A percentile compares a stretch with the other conserved stretches of the same genome.
Conservation (phyloP, 2,888 invertebrate genomes). For the Adineta ricciae region DNA sequence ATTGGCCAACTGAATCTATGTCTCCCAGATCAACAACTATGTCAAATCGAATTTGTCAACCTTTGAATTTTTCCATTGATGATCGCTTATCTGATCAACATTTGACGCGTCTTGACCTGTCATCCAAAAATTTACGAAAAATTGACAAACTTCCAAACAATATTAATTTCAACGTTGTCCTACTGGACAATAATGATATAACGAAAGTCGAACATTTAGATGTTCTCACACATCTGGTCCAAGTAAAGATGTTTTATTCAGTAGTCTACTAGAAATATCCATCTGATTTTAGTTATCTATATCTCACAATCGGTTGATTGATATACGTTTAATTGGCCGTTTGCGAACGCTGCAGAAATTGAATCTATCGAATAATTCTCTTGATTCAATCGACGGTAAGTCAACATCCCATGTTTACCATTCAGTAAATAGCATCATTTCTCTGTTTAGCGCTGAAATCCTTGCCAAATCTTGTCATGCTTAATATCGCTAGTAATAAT, state of each 20-base stretch:
- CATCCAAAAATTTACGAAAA: neutral
- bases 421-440: neutral
- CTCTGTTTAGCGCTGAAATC: constrained; percentile 61
- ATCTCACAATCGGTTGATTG: constrained; percentile 70
- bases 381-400: constrained; percentile 69
- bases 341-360: constrained; percentile 68
- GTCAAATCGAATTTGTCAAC: neutral
- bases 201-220: neutral
- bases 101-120: neutral
- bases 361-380: constrained; percentile 75
- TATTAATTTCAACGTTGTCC: neutral
- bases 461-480: constrained; percentile 65
- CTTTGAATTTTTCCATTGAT: neutral
- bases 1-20: neutral
- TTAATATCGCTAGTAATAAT: constrained; percentile 76
- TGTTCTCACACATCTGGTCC: neutral
- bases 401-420: neutral
- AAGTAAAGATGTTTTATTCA: neutral
- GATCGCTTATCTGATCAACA: neutral
- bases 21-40: neutral
- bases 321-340: constrained; percentile 75
- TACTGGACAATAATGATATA: neutral
- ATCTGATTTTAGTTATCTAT: constrained; percentile 54
- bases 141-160: neutral
- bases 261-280: too few relatives aligned